A percentile compares a stretch with the other conserved stretches of the same genome.
Conservation (phyloP, 92 coral and sea anemone genomes). For the Zoanthus sociatus region DNA sequence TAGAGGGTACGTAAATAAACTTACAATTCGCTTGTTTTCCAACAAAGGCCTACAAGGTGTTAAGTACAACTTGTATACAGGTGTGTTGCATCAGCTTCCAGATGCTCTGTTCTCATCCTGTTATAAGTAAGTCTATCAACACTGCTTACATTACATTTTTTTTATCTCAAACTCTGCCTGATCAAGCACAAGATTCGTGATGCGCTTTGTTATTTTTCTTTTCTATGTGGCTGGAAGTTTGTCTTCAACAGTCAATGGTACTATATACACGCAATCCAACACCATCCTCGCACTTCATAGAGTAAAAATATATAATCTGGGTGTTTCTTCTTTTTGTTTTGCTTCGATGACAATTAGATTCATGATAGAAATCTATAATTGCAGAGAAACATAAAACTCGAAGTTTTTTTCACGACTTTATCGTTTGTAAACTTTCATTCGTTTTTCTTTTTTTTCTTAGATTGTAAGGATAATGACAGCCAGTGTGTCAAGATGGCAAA, state of each 20-base stretch:
- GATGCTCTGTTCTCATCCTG: not conserved
- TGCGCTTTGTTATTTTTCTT: not conserved
- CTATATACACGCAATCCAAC: not conserved
- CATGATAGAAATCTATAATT: too few species aligned
- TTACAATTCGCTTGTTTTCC: not conserved
- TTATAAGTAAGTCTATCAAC: not conserved
- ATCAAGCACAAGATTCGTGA: not conserved
- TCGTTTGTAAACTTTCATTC: not conserved
- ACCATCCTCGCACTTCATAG: too few species aligned
- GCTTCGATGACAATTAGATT: too few species aligned
- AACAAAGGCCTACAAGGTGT: not conserved
- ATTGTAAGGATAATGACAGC: not conserved
- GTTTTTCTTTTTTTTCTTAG: not conserved
- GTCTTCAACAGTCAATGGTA: not conserved
- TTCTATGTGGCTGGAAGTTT: not conserved
- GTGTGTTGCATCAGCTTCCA: not conserved
- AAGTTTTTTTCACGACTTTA: not conserved
- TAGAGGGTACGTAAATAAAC: not conserved
- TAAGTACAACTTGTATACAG: not conserved
- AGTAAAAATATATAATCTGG: too few species aligned
- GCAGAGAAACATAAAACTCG: too few species aligned
- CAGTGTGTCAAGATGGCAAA: constrained; percentile 3
- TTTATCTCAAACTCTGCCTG: too few species aligned
- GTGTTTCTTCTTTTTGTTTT: too few species aligned
- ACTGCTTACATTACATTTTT: not conserved